A percentile compares a stretch with the other conserved stretches of the same genome.
These are phyloP conservation scores for Pantherophis alleghaniensis DNA, from an alignment of 2,797 vertebrate genomes.

Conservation along the genomic window DNA sequence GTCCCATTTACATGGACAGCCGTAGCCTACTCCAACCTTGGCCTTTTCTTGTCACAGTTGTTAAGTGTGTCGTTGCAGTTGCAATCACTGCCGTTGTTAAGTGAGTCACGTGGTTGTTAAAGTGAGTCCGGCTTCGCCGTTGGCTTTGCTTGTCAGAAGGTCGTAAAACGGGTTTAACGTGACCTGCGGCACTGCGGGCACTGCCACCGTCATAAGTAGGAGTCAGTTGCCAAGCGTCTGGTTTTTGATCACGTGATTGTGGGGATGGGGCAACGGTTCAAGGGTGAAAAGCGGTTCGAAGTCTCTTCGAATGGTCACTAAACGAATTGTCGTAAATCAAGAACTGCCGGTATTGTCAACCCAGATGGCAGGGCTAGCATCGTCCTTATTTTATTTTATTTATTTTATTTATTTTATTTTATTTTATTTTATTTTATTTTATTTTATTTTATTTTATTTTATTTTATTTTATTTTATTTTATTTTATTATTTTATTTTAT, in stretches of 20 bases:
- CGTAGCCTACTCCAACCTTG: background rate
- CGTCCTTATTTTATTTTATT: background rate
- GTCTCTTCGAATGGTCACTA: background rate
- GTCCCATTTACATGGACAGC: too few species aligned
- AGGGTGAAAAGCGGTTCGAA: background rate
- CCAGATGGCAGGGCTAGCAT: background rate
- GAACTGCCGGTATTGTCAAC: background rate
- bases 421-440: background rate
- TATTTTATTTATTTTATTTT: background rate
- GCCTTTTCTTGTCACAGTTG: background rate
- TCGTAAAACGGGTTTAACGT: background rate
- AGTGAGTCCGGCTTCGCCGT: background rate
- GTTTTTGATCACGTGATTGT: background rate
- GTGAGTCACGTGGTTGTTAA: background rate
- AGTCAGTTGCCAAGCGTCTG: background rate
- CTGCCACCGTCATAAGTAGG: fast-evolving
- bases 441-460: background rate
- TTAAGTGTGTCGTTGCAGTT: background rate
- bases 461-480: background rate
- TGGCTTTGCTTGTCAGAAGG: background rate
- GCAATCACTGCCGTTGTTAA: background rate
- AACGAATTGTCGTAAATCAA: background rate
- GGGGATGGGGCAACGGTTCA: background rate
- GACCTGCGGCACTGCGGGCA: fast-evolving
- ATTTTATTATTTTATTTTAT: background rate